Conservation (phyloP, 2,113 vertebrate species). For the Himantopus leucocephalus region DNA sequence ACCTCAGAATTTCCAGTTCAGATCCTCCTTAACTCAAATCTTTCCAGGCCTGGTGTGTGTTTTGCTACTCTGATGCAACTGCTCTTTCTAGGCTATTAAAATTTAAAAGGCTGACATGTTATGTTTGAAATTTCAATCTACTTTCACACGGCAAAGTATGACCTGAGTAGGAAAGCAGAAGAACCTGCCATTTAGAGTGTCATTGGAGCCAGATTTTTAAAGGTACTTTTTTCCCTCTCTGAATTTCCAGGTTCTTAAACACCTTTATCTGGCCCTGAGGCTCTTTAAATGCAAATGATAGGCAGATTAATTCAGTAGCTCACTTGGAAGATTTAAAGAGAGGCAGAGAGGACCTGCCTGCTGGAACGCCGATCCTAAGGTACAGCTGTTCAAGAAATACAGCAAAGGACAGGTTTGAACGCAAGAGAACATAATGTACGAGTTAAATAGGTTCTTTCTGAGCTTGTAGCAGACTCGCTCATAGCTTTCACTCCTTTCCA, state of each 20-base stretch:
- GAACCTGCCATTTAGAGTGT: not conserved
- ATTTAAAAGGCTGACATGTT: not conserved
- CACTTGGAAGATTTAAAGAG: conserved; percentile 8
- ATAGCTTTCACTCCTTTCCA: conserved; percentile 37
- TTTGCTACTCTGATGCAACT: not conserved
- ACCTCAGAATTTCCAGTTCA: not conserved
- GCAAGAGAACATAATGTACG: conserved; percentile 17
- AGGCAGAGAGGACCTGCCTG: not conserved
- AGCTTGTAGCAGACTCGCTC: not conserved
- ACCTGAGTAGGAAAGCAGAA: not conserved
- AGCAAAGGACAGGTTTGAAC: conserved; percentile 25
- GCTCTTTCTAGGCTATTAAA: not conserved
- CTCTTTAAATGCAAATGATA: conserved; percentile 42
- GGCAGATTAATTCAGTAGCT: conserved; percentile 30
- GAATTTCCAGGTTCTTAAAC: not conserved
- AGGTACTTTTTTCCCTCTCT: not conserved
- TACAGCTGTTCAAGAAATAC: conserved; percentile 27
- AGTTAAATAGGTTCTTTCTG: conserved; percentile 27
- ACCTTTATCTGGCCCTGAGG: not conserved
- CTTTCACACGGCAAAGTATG: not conserved
- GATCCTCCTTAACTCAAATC: not conserved
- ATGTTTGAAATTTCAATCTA: not conserved
- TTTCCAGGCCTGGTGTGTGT: not conserved
- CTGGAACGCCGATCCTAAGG: not conserved
- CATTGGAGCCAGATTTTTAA: not conserved